Evolutionary conservation across 2,888 invertebrate genomes (phyloP), one percentile per base, ranked within the genome.

Genomic region (Dermolepida albohirtum): DNA sequence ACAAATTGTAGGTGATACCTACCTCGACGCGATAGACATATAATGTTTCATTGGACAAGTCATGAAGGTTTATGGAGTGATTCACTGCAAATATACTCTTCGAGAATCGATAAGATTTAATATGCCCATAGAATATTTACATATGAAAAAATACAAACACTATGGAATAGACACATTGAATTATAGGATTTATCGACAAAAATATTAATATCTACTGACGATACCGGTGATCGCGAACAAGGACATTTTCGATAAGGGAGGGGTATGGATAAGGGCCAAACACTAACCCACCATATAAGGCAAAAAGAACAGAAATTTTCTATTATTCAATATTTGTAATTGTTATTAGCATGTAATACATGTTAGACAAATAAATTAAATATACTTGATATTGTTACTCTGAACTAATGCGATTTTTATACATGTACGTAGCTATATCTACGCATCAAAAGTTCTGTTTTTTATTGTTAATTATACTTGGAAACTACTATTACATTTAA

Each of bases 231-330:
- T 27, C 57, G 57, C 5, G 8, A 14, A 29, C 44, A 59, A 59
- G 59, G 59, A 59, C 47, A 59, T 11, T 59, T 59, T 44, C 27
- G 59, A 59, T 59, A 59, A 59, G 47, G 29, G 27, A 59, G 59
- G 16, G 47, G 59, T 27, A 59, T 59, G 59, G 59, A 59, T 59
- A 44, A 44, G 59, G 59, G 47, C 47, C 11, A 22, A 50, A 16
- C 16, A n/a, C 5, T 17, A 10, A 50, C 16, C 34, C 34, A 34
- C 34, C 34, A 34, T 50, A 50, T 50, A 22, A 50, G 16, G 49
- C 17, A 50, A 8, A 34, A 34, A 34, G 6, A n/a, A n/a, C n/a
- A n/a, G n/a, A n/a, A n/a, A n/a, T n/a, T n/a, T n/a, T n/a, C 34
- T 8, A 34, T 34, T 22, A 22, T 22, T 22, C 22, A 22, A 4